Percentiles rank a stretch among this genome's conserved stretches.
These are phyloP conservation scores for silkworm (Bombyx mori) DNA, from an alignment of 1,140 invertebrate species.

Conservation along the genomic window DNA sequence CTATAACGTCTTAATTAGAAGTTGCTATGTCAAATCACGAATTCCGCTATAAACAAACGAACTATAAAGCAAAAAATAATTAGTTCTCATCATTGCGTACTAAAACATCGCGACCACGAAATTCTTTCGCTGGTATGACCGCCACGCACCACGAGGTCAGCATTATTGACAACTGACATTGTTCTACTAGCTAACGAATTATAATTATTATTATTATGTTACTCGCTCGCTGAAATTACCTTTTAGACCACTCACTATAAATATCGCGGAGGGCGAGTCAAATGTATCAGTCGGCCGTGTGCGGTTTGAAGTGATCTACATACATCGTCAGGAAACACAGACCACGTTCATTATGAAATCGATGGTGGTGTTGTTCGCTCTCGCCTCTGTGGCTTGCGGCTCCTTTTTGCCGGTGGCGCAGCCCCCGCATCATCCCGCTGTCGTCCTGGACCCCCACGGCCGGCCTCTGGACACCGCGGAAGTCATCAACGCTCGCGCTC, in stretches of 20 bases:
- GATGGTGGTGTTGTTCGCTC: conserved; percentile 71
- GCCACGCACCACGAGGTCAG: conserved; percentile 50
- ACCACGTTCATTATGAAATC: conserved; percentile 66
- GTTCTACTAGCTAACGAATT: conserved; percentile 42
- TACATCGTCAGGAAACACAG: conserved; percentile 43
- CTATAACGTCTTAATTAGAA: not conserved
- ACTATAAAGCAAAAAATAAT: conserved; percentile 2
- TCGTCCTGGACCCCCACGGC: conserved; percentile 53
- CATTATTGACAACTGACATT: conserved; percentile 62
- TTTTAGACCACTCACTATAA: conserved; percentile 65
- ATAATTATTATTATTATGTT: conserved; percentile 26
- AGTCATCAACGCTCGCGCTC: conserved; percentile 52
- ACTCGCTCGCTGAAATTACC: conserved; percentile 49
- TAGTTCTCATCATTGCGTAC: conserved; percentile 36
- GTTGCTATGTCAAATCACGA: too few relatives aligned
- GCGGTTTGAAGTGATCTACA: conserved; percentile 54
- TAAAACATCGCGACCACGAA: conserved; percentile 50
- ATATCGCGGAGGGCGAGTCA: conserved; percentile 40
- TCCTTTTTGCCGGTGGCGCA: conserved; percentile 44
- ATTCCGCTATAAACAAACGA: not conserved
- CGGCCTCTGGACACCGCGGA: conserved; percentile 52
- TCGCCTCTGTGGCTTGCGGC: conserved; percentile 32
- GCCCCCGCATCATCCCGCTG: conserved; percentile 45
- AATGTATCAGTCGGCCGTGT: conserved; percentile 52
- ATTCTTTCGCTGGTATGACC: conserved; percentile 52